Percentiles rank a stretch among this genome's conserved stretches.
These are phyloP conservation scores for Nesoenas mayeri DNA, from an alignment of 2,113 vertebrate genomes.

Conservation along the genomic window DNA sequence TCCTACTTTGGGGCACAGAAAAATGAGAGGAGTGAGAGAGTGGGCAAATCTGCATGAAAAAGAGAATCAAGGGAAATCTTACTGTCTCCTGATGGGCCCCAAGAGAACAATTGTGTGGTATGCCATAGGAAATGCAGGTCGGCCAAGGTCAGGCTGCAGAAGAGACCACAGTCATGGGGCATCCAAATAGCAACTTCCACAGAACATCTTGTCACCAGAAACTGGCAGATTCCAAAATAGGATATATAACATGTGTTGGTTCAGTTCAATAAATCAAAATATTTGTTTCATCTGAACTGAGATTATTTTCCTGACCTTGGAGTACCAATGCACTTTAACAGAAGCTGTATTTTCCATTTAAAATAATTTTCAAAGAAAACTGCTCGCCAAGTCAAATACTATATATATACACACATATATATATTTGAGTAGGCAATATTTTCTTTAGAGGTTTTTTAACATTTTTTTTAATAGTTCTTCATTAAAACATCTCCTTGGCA, in stretches of 20 bases:
- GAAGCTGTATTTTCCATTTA: neutral
- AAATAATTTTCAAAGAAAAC: neutral
- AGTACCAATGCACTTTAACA: neutral
- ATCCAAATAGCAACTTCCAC: neutral
- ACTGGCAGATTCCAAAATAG: neutral
- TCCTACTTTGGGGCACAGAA: neutral
- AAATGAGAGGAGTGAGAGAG: neutral
- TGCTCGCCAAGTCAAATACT: neutral
- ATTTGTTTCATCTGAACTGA: neutral
- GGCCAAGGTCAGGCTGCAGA: neutral
- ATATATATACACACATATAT: neutral
- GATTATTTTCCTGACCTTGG: neutral
- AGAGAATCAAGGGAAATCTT: neutral
- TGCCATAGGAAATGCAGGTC: neutral
- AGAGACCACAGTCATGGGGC: neutral
- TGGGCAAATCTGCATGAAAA: neutral
- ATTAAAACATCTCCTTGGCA: neutral
- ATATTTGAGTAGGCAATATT: neutral
- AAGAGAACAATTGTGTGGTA: neutral
- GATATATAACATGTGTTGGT: neutral
- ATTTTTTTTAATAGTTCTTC: neutral
- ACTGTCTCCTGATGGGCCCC: neutral
- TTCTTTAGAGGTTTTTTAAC: neutral
- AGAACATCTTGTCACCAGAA: neutral
- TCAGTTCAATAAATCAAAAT: neutral